phyloP scores from a whole-genome alignment of 2,113 vertebrate species.

The Paracanthobrama guichenoti region DNA sequence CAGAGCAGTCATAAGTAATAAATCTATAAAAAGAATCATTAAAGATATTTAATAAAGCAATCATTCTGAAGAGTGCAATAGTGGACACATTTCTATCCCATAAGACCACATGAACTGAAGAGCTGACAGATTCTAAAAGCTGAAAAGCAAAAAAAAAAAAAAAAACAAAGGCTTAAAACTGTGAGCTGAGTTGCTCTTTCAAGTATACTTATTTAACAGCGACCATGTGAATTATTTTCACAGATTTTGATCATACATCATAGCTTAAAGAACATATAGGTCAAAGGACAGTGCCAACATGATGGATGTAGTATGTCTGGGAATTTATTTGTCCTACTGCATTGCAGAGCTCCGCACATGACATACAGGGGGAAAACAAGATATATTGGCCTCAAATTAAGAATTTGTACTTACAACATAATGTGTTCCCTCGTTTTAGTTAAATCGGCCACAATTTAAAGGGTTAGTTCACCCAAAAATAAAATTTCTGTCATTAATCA shows the following conservation, averaged over 20 bases:
- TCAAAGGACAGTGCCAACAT: slow-evolving; percentile 27
- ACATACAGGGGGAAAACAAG: not conserved
- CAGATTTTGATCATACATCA: slow-evolving; percentile 13
- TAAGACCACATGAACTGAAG: not conserved
- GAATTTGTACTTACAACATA: not conserved
- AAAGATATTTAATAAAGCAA: not conserved
- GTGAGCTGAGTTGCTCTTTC: slow-evolving; percentile 12
- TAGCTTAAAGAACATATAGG: not conserved
- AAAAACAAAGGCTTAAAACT: not conserved
- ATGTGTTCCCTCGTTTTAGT: not conserved
- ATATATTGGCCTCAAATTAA: not conserved
- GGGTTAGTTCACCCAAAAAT: no score
- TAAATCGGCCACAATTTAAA: not conserved
- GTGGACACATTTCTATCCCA: not conserved
- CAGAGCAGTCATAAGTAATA: not conserved
- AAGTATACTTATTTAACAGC: not conserved
- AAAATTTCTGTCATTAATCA: no score
- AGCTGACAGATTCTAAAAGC: not conserved
- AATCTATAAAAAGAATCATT: not conserved
- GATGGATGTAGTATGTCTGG: slow-evolving; percentile 22
- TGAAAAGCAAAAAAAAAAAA: no score
- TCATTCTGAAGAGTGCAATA: not conserved
- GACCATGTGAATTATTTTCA: not conserved
- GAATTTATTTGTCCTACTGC: slow-evolving; percentile 17
- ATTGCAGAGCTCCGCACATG: not conserved